Base-by-base conservation (phyloP, 2,113 vertebrate species). In the Forbesichthys agassizii region DNA sequence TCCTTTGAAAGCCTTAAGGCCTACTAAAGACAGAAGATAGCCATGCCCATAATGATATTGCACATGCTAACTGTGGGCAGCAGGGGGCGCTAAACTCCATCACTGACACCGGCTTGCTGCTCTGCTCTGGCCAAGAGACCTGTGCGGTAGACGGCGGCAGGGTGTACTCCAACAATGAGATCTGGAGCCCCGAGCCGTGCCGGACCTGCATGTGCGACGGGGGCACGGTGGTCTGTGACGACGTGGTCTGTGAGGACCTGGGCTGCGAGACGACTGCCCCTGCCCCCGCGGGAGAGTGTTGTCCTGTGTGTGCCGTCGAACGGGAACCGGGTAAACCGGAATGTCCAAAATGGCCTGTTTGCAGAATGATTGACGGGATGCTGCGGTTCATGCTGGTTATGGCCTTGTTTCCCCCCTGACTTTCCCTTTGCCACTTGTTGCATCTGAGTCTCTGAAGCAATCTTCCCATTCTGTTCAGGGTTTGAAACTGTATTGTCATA, bases 121-220 rank as follows among this genome's bases (percentile, higher is more conserved):
- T 42, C 36, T 42, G 36, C 7, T 42, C 36, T 6, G 5, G 36
- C 5, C 4, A 42, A 42, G 36, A 42, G 5, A 42, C 36, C 36
- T 89, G 88, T 57, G 77, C 71, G 27, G 27, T 27, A 33, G 80
- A 82, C 61, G 82, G 85, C 61, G 82, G 85, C 51, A 75, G 78
- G 13, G 69, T 79, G 16, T 88, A 85, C 6, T 56, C 68, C 48
- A 53, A 83, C 75, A 71, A 82, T 0, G 86, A 85, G 18, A 75
- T 82, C 75, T 89, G 85, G 88, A 88, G 73, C 84, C 84, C 78
- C 0, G 82, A 79, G 69, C 78, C 77, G 0, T 89, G 88, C 61
- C 71, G 58, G 56, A 52, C 84, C 62, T 89, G 88, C 3, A 63
- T 82, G 52, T 89, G 88, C 8, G 63, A 84, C 1, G 61, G 6